Evolutionary conservation across 2,888 invertebrate species (phyloP), one percentile per base, ranked within the genome.

Genomic region (Leptinotarsa haldemani): DNA sequence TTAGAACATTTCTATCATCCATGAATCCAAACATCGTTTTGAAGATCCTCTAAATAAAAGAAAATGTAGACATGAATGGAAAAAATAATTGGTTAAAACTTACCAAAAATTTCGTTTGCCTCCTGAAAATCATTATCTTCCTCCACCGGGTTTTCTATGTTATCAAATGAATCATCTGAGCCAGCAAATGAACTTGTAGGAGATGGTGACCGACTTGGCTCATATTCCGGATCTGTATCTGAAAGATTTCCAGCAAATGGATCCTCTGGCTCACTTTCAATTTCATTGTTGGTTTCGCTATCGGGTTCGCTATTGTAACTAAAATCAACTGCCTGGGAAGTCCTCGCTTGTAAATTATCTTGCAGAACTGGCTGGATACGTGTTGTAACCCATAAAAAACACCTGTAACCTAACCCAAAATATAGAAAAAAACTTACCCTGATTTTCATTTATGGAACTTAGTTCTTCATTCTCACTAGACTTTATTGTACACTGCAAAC

Each of bases 151-250:
- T 48, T 48, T 48, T 48, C 48, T 48, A 3, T 48, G 48, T 48
- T 16, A 48, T 48, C 48, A 48, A 48, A 48, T 48, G 48, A 48
- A 16, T 48, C 48, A 48, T 48, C 48, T 48, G 48, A 48, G 48
- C 48, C 48, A 48, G 16, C 48, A 48, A 48, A 16, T 48, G 48
- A 48, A 48, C 48, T 48, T 48, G 48, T 48, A 48, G 16, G 48
- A 48, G 48, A 48, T 48, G 48, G 16, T 48, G 48, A 48, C 48
- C 48, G 16, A 48, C 48, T 48, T 48, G 48, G 48, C 48, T 16
- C 48, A 48, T 48, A 48, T 48, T 48, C 48, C 48, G 48, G 48
- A 48, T 48, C 48, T 48, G 48, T 48, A 48, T 48, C 48, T 48
- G 48, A 48, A 48, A 16, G 48, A 48, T 48, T 48, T 48, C 16